Conservation (phyloP, 2,797 vertebrate species). For the Epinephelus malabaricus region DNA sequence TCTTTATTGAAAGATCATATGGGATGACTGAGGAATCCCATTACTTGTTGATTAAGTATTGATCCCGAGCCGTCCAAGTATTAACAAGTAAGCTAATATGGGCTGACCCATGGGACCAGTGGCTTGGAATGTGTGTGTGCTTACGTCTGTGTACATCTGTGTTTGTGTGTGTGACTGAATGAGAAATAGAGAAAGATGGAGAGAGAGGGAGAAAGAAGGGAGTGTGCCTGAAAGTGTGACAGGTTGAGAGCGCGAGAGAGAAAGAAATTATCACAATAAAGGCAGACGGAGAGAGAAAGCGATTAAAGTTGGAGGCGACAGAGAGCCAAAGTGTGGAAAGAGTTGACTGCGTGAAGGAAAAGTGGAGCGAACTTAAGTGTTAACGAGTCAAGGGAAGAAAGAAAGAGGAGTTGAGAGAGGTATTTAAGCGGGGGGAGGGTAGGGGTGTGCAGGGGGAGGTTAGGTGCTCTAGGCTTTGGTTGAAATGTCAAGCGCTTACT, state of each 20-base stretch:
- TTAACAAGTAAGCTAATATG: constrained; percentile 99
- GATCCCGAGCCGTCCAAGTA: constrained; percentile 95
- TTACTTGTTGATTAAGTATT: constrained; percentile 99
- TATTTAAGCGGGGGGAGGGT: constrained; percentile 26
- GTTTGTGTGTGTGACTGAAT: constrained; percentile 59
- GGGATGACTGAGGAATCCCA: constrained; percentile 99
- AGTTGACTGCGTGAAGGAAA: constrained; percentile 47
- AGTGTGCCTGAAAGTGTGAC: constrained; percentile 79
- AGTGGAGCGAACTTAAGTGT: constrained; percentile 47
- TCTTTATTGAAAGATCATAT: constrained; percentile 99
- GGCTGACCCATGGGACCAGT: constrained; percentile 97
- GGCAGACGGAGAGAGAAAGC: constrained; percentile 56
- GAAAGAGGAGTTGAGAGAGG: constrained; percentile 38
- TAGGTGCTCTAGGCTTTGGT: constrained; percentile 93
- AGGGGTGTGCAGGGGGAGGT: constrained; percentile 24
- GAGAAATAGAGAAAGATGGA: constrained; percentile 52
- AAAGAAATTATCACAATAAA: constrained; percentile 73
- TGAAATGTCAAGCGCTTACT: constrained; percentile 94
- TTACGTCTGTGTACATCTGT: constrained; percentile 35
- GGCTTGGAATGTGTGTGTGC: constrained; percentile 80
- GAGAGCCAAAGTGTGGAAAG: constrained; percentile 39
- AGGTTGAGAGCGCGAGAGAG: constrained; percentile 54
- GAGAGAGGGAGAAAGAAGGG: constrained; percentile 39
- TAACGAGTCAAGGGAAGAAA: constrained; percentile 53
- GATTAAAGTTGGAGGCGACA: constrained; percentile 64